Evolutionary conservation across 2,797 vertebrate species (phyloP).

Genomic region (Myotis findleyi): DNA sequence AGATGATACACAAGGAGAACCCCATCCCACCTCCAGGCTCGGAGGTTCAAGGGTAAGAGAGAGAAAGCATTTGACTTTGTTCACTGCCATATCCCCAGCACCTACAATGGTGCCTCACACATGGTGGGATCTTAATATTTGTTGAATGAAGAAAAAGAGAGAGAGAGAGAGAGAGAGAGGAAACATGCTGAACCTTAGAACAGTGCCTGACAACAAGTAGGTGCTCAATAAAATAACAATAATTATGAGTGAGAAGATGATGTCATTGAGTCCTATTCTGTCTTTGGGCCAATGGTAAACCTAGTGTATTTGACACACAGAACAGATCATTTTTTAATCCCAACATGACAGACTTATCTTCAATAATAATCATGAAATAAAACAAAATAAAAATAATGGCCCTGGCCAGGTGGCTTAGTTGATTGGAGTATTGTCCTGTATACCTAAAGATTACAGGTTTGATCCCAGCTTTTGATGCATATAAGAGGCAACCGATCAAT

Average conservation of each 20-base stretch:
- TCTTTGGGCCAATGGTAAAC: background rate
- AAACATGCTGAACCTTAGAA: background rate
- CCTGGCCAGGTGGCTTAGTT: background rate
- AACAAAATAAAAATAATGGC: background rate
- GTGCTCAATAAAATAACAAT: background rate
- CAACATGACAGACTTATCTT: background rate
- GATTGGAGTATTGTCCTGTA: background rate
- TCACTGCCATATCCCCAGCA: background rate
- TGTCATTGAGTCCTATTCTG: background rate
- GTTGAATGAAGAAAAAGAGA: background rate
- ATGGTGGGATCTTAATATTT: background rate
- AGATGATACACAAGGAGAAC: background rate
- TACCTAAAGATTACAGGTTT: background rate
- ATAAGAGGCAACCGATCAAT: background rate
- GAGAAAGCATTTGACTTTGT: background rate
- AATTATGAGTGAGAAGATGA: background rate
- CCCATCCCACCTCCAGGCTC: background rate
- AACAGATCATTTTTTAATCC: background rate
- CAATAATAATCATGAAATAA: constrained; percentile 19
- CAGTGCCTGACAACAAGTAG: background rate
- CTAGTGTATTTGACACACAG: background rate
- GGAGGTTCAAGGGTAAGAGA: background rate
- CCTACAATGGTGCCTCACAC: background rate
- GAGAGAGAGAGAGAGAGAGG: background rate
- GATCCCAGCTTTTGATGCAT: background rate